These are phyloP conservation scores for Kryphioiulus occultus DNA, from an alignment of 2,888 invertebrate species.

Conservation along the genomic window DNA sequence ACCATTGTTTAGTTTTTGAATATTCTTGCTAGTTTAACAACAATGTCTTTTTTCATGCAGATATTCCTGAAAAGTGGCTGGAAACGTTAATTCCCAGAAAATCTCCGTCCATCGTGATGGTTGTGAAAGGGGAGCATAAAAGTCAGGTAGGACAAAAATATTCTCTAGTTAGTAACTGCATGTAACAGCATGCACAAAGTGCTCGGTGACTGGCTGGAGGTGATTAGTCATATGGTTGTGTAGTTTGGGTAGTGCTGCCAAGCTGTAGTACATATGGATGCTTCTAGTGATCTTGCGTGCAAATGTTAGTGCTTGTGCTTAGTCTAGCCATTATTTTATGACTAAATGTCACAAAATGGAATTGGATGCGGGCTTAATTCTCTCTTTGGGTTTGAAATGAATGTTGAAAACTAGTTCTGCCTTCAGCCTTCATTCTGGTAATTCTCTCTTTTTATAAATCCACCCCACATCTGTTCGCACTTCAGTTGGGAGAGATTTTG, in stretches of 20 bases:
- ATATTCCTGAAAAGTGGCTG: slow-evolving; percentile 60
- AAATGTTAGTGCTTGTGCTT: too few relatives aligned
- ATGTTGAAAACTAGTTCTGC: neutral
- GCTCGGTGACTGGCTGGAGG: too few relatives aligned
- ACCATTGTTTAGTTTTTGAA: neutral
- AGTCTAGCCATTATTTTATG: too few relatives aligned
- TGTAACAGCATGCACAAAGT: too few relatives aligned
- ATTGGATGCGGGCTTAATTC: neutral
- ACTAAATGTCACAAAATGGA: too few relatives aligned
- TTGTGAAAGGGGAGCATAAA: slow-evolving; percentile 61
- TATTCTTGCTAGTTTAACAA: too few relatives aligned
- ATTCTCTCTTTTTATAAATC: slow-evolving; percentile 1
- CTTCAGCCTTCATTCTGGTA: neutral
- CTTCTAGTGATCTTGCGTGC: too few relatives aligned
- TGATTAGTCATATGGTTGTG: too few relatives aligned
- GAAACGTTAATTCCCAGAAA: slow-evolving; percentile 64
- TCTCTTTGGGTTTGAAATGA: neutral
- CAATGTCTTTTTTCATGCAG: slow-evolving; percentile 55
- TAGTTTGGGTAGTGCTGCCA: too few relatives aligned
- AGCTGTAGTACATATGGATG: too few relatives aligned
- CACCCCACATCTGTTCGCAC: neutral
- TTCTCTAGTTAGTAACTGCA: neutral
- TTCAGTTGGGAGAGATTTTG: slow-evolving; percentile 61
- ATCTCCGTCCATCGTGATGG: slow-evolving; percentile 60
- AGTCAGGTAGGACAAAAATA: slow-evolving; percentile 59